A percentile compares a stretch with the other conserved stretches of the same genome.
These are phyloP conservation scores for Nymphalis urticae DNA, from an alignment of 2,888 invertebrate genomes.

Conservation along the genomic window DNA sequence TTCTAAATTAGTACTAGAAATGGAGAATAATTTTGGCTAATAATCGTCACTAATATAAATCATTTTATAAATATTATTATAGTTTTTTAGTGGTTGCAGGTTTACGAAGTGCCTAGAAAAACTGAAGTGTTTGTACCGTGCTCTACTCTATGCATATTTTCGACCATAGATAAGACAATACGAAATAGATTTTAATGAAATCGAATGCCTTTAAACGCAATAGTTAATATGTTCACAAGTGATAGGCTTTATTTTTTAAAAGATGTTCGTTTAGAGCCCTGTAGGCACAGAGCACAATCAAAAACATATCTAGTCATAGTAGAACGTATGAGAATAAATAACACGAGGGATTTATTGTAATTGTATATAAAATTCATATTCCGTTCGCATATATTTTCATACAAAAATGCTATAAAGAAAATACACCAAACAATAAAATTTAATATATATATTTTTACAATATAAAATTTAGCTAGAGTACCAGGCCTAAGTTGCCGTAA, in stretches of 20 bases:
- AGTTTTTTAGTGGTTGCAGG: slow-evolving; percentile 17
- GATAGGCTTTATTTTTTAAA: slow-evolving; percentile 73
- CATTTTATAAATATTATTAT: slow-evolving; percentile 15
- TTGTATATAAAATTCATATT: slow-evolving; percentile 65
- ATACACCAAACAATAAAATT: slow-evolving; percentile 49
- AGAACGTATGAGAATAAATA: slow-evolving; percentile 50
- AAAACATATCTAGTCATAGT: slow-evolving; percentile 81
- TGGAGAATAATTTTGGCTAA: slow-evolving; percentile 21
- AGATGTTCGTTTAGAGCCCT: slow-evolving; percentile 61
- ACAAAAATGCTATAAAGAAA: slow-evolving; percentile 43
- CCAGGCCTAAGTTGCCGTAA: slow-evolving; percentile 15
- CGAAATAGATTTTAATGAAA: slow-evolving; percentile 69
- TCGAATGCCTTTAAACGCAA: slow-evolving; percentile 77
- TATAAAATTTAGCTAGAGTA: slow-evolving; percentile 13
- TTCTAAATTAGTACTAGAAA: slow-evolving; percentile 19
- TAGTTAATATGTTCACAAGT: slow-evolving; percentile 73
- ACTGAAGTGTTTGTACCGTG: slow-evolving; percentile 20
- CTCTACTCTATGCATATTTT: slow-evolving; percentile 53
- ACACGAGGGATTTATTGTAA: slow-evolving; percentile 61
- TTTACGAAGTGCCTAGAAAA: slow-evolving; percentile 33
- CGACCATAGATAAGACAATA: slow-evolving; percentile 81
- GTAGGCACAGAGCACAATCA: slow-evolving; percentile 68
- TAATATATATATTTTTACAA: slow-evolving; percentile 35
- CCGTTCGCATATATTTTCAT: slow-evolving; percentile 77
- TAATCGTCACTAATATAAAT: slow-evolving; percentile 8